phyloP scores from a whole-genome alignment of 2,888 invertebrate species.

The Patella depressa region DNA sequence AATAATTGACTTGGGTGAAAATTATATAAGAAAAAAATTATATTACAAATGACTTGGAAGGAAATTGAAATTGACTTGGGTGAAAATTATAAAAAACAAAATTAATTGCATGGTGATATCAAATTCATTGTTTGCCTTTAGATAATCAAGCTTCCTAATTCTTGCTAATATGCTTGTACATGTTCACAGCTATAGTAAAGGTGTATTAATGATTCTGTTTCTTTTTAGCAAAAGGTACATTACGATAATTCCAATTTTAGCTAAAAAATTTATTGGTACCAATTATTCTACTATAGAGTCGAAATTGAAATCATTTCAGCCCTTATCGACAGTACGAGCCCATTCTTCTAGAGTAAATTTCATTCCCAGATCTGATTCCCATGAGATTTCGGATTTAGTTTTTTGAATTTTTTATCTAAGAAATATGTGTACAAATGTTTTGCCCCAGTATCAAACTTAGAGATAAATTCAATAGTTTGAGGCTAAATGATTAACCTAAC shows the following conservation, averaged over 20 bases:
- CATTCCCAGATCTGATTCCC: neutral
- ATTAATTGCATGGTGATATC: no score
- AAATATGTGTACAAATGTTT: neutral
- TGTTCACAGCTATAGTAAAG: neutral
- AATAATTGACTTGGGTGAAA: no score
- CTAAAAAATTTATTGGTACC: constrained; percentile 1
- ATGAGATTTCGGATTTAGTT: neutral
- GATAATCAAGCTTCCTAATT: no score
- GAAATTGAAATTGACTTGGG: no score
- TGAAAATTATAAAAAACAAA: no score
- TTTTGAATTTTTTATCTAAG: neutral
- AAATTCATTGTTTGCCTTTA: no score
- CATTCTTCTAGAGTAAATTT: neutral
- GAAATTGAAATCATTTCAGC: neutral
- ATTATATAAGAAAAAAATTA: no score
- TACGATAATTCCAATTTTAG: neutral
- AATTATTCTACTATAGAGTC: neutral
- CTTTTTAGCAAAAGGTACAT: neutral
- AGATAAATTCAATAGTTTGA: neutral
- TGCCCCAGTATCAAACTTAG: no score
- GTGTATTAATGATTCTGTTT: neutral
- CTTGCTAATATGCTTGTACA: neutral
- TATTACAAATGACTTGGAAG: no score
- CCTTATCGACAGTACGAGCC: neutral
- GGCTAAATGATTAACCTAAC: neutral